These are phyloP conservation scores for Formicarius rufipectus DNA, from an alignment of 2,113 vertebrate species.

Conservation along the genomic window DNA sequence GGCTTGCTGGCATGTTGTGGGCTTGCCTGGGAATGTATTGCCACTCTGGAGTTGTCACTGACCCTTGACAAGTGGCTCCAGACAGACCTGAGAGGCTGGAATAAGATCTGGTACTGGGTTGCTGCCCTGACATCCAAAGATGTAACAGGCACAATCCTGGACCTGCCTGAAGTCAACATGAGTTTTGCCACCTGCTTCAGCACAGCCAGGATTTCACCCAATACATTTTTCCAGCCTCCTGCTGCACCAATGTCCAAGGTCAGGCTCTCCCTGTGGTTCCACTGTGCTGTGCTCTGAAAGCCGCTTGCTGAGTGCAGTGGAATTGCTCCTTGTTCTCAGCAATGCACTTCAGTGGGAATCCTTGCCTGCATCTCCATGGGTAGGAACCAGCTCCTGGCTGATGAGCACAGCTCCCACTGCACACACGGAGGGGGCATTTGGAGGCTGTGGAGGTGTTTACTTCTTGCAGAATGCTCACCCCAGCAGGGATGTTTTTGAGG, in stretches of 20 bases:
- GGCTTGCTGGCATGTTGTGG: fast-evolving
- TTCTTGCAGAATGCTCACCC: neutral
- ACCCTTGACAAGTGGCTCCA: neutral
- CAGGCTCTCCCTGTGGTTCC: fast-evolving
- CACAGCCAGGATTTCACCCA: neutral
- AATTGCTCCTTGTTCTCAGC: neutral
- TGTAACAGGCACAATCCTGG: neutral
- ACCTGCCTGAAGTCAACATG: neutral
- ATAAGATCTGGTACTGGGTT: neutral
- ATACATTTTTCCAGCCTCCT: neutral
- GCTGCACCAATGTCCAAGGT: fast-evolving
- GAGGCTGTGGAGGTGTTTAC: neutral
- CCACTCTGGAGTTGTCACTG: neutral
- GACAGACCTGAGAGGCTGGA: neutral
- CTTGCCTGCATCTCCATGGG: neutral
- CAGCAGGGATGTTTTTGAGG: neutral
- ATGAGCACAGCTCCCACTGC: fast-evolving
- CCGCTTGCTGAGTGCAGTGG: neutral
- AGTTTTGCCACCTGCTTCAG: neutral
- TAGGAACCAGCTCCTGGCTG: neutral
- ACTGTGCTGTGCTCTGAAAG: neutral
- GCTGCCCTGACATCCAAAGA: neutral
- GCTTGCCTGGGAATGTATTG: neutral
- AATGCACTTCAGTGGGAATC: neutral
- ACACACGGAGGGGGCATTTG: neutral